phyloP scores from a whole-genome alignment of 1,140 invertebrate genomes.

The Calycopis cecrops region DNA sequence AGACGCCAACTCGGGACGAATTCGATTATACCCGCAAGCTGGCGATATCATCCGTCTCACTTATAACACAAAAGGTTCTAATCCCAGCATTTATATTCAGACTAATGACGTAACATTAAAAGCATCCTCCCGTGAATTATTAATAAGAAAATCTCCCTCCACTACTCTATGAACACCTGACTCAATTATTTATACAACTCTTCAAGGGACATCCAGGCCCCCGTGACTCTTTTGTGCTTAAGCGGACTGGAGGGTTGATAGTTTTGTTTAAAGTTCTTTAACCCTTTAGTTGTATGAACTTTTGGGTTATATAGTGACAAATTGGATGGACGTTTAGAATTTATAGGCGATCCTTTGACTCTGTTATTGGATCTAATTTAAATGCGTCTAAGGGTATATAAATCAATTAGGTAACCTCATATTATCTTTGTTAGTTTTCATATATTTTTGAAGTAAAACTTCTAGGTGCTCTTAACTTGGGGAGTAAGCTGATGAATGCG shows the following conservation, averaged over 20 bases:
- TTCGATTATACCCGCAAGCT: too few relatives aligned
- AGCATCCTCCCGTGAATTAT: not conserved
- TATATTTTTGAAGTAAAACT: too few relatives aligned
- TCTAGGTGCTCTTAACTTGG: too few relatives aligned
- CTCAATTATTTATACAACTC: slow-evolving; percentile 1
- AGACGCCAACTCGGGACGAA: too few relatives aligned
- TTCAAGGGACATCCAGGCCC: not conserved
- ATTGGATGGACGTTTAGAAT: not conserved
- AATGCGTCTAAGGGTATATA: too few relatives aligned
- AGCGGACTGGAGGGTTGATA: not conserved
- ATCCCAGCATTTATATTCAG: not conserved
- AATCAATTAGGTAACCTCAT: too few relatives aligned
- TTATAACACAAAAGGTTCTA: too few relatives aligned
- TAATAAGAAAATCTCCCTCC: not conserved
- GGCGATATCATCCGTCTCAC: too few relatives aligned
- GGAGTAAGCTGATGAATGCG: too few relatives aligned
- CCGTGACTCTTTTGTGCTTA: slow-evolving; percentile 2
- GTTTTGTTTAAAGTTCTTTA: slow-evolving; percentile 5
- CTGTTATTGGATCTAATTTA: too few relatives aligned
- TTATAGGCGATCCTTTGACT: too few relatives aligned
- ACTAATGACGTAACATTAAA: slow-evolving; percentile 4
- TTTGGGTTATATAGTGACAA: slow-evolving; percentile 1
- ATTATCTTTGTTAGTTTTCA: too few relatives aligned
- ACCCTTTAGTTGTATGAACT: not conserved
- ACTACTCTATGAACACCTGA: not conserved